Percentiles rank a stretch among this genome's conserved stretches.
Evolutionary conservation across 2,888 invertebrate genomes (phyloP).

Genomic region (Limnephilus lunatus): DNA sequence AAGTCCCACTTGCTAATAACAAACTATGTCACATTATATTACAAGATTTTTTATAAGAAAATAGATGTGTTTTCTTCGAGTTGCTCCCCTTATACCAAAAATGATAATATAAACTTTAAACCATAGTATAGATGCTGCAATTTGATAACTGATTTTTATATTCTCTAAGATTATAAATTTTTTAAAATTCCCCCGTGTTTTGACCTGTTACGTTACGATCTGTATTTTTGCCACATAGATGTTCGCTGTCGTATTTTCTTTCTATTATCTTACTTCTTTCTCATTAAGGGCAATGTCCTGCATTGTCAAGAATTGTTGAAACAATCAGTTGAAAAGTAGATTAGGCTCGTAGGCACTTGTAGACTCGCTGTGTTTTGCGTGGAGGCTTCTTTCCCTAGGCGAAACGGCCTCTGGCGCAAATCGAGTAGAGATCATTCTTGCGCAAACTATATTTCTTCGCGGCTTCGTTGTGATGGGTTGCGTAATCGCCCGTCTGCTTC

Average conservation of each 20-base stretch:
- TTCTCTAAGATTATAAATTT: background rate
- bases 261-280: constrained; percentile 62
- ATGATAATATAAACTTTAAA: background rate
- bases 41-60: background rate
- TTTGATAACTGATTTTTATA: background rate
- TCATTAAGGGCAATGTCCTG: constrained; percentile 59
- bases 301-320: constrained; percentile 65
- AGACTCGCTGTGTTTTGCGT: constrained; percentile 53
- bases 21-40: background rate
- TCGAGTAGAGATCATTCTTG: constrained; percentile 53
- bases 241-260: constrained; percentile 61
- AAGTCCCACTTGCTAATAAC: background rate
- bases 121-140: background rate
- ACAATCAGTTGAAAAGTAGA: constrained; percentile 64
- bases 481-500: background rate
- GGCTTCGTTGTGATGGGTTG: constrained; percentile 28
- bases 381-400: constrained; percentile 19
- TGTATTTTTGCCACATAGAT: constrained; percentile 61
- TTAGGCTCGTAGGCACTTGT: constrained; percentile 59
- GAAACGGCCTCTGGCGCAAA: constrained; percentile 35
- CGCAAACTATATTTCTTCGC: constrained; percentile 61
- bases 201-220: background rate
- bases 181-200: background rate
- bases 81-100: background rate
- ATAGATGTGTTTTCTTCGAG: background rate